Conservation (phyloP, 30 jellyfish, hydroid and myxozoan species). For the Hydractinia echinata region DNA sequence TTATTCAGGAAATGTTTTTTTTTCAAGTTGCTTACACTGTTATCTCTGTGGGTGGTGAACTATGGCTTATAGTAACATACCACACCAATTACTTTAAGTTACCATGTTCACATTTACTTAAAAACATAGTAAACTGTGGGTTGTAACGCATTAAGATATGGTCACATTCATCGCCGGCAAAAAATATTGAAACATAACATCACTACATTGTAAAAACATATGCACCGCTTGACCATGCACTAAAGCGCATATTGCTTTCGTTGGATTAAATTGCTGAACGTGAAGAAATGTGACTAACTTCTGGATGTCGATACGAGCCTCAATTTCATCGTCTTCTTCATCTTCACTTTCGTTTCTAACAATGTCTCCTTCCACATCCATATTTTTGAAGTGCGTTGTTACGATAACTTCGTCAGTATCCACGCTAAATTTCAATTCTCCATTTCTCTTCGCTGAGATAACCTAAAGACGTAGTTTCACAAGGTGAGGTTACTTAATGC, state of each 20-base stretch:
- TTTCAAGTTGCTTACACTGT: too few species aligned
- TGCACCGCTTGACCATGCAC: constrained; percentile 69
- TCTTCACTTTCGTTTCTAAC: neutral
- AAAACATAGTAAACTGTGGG: too few species aligned
- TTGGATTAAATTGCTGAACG: constrained; percentile 66
- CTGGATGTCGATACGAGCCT: constrained; percentile 72
- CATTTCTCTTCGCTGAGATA: constrained; percentile 58
- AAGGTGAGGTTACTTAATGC: too few species aligned
- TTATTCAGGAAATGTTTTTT: too few species aligned
- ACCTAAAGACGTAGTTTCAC: constrained; percentile 31
- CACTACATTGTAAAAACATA: constrained; percentile 55
- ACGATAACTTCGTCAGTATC: constrained; percentile 85
- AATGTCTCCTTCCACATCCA: constrained; percentile 38
- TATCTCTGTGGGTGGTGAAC: too few species aligned
- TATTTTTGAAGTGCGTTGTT: constrained; percentile 62
- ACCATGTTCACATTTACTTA: too few species aligned
- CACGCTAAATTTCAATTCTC: constrained; percentile 57
- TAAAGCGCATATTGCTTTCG: constrained; percentile 48
- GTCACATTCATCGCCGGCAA: constrained; percentile 58
- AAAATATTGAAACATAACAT: constrained; percentile 43
- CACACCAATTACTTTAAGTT: too few species aligned
- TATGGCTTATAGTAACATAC: too few species aligned
- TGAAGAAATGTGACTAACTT: constrained; percentile 66
- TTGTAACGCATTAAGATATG: neutral
- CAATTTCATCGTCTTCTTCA: constrained; percentile 54